Conservation (phyloP, 1,140 invertebrate species). For the Oedothorax gibbosus region DNA sequence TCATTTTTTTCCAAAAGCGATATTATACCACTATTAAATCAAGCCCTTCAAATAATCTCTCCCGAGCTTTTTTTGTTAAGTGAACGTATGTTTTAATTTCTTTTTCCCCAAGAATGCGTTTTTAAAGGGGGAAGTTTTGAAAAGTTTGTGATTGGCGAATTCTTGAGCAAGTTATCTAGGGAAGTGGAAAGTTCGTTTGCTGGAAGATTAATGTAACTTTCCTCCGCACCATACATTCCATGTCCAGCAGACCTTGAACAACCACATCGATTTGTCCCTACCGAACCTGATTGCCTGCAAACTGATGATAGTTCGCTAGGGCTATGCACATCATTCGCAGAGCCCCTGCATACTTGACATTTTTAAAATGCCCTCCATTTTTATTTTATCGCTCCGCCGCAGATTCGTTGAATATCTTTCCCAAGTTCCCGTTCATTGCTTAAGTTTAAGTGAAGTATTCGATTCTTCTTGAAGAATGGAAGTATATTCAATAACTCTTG, state of each 20-base stretch:
- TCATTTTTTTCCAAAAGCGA: slow-evolving; percentile 15
- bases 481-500: too few relatives aligned
- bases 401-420: too few relatives aligned
- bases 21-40: slow-evolving; percentile 13
- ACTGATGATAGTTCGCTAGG: slow-evolving; percentile 44
- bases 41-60: background rate
- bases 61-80: background rate
- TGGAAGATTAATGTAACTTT: slow-evolving; percentile 55
- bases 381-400: too few relatives aligned
- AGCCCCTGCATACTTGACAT: slow-evolving; percentile 51
- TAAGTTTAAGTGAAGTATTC: too few relatives aligned
- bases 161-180: slow-evolving; percentile 58
- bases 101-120: slow-evolving; percentile 59
- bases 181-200: slow-evolving; percentile 58
- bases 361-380: slow-evolving; percentile 30
- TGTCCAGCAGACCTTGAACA: slow-evolving; percentile 33
- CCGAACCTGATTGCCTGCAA: slow-evolving; percentile 48
- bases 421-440: too few relatives aligned
- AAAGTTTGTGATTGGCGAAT: slow-evolving; percentile 58
- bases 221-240: slow-evolving; percentile 40
- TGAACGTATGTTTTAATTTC: slow-evolving; percentile 42
- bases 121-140: slow-evolving; percentile 50
- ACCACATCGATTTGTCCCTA: slow-evolving; percentile 33
- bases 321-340: slow-evolving; percentile 56
- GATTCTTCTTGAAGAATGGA: too few relatives aligned